phyloP scores from a whole-genome alignment of 2,888 invertebrate genomes.

The Nebria brevicollis region DNA sequence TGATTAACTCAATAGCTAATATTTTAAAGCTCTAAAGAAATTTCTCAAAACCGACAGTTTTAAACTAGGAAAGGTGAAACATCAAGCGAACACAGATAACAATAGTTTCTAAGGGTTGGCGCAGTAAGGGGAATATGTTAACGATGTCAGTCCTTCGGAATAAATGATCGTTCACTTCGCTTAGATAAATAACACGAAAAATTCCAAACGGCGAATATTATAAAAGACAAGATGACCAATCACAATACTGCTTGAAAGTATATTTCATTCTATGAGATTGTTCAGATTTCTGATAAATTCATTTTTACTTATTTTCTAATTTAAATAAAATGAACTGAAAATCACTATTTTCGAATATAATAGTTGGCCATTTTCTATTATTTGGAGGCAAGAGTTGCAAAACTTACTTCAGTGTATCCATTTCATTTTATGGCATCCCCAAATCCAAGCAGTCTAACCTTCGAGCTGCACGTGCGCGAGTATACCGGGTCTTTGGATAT shows the following conservation, averaged over 20 bases:
- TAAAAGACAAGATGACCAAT: neutral
- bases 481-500: neutral
- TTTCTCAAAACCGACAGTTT: neutral
- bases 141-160: neutral
- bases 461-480: neutral
- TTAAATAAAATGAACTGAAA: too few relatives aligned
- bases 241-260: neutral
- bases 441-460: neutral
- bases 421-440: too few relatives aligned
- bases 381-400: too few relatives aligned
- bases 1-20: neutral
- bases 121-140: neutral
- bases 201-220: conserved; percentile 1
- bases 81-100: neutral
- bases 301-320: neutral
- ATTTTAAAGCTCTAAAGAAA: neutral
- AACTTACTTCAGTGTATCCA: too few relatives aligned
- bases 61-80: neutral
- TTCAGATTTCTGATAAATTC: neutral
- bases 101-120: neutral
- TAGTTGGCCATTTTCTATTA: too few relatives aligned
- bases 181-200: neutral
- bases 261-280: neutral
- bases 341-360: too few relatives aligned
- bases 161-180: neutral